Evolutionary conservation across 2,888 invertebrate species (phyloP), one percentile per base, ranked within the genome.

Genomic region (Drosophila falleni): DNA sequence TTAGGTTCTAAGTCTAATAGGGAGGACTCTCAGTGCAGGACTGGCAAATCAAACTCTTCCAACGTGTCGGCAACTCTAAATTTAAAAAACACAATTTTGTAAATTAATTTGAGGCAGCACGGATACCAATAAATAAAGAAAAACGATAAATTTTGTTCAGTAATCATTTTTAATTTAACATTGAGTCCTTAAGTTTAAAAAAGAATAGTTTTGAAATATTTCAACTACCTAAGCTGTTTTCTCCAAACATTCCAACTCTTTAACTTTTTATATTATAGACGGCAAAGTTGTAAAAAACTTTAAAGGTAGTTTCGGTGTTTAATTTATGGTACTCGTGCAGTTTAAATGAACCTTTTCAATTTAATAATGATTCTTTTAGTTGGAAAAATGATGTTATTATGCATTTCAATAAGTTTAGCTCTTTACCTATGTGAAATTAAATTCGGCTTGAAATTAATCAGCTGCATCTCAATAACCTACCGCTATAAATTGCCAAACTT

Each of bases 401-500:
- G 41, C 16, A 16, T 15, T 41, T 15, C 11, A 11, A 10, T 42
- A 10, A 16, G 16, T 41, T 42, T 2, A 11, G 42, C 16, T 5
- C 2, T 10, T 16, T 41, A 1, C 3, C 10, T 10, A 5, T 10
- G 10, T 41, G 16, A 41, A 41, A 10, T 41, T 9, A 39, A 39
- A 2, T 13, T 35, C 13, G 13, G 13, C 35, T 15, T 3, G 39
- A 10, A 41, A 16, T 41, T 16, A 41, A 41, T 41, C 41, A 41
- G 16, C 41, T 19, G 49, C 16, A 49, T 15, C 31, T 15, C 4
- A 47, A 13, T 29, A 16, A 5, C 6, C 41, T 31, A 15, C 29
- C 16, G 10, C 31, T 13, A 15, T 16, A 39, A 70, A 44, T 62
- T 26, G 5, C 3, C 4, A 33, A 49, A 71, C 56, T 71, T 71